Percentiles rank a stretch among this genome's conserved stretches.
Conservation (phyloP, 92 coral and sea anemone genomes). For the Phenganax marumi region DNA sequence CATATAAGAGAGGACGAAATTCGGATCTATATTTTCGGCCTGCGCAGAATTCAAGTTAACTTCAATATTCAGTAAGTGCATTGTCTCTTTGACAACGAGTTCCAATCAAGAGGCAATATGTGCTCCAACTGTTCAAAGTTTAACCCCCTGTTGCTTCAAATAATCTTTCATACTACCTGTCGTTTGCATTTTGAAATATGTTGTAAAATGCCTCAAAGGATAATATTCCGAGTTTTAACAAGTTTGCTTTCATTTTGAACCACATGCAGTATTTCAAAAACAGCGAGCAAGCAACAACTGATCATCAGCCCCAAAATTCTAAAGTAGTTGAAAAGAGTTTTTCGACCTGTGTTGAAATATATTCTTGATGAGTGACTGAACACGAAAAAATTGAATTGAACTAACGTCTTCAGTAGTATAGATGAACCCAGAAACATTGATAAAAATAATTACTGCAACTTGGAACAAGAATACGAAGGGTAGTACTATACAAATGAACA, state of each 20-base stretch:
- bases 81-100: constrained; percentile 17
- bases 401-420: too few relatives aligned
- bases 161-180: constrained; percentile 1
- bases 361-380: too few relatives aligned
- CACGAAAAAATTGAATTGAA: too few relatives aligned
- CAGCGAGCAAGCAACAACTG: not conserved
- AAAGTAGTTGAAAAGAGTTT: not conserved
- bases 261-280: constrained; percentile 34
- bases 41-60: too few relatives aligned
- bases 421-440: too few relatives aligned
- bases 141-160: constrained; percentile 21
- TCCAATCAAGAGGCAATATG: constrained; percentile 12
- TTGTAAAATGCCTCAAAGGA: not conserved
- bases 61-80: not conserved
- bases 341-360: too few relatives aligned
- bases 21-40: too few relatives aligned
- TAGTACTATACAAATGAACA: too few relatives aligned
- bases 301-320: not conserved
- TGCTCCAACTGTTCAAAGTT: not conserved
- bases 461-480: too few relatives aligned
- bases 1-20: too few relatives aligned
- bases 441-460: too few relatives aligned
- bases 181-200: not conserved
- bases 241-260: constrained; percentile 32
- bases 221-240: not conserved